phyloP scores from a whole-genome alignment of 2,797 vertebrate genomes.

The Lepilemur ruficaudatus region DNA sequence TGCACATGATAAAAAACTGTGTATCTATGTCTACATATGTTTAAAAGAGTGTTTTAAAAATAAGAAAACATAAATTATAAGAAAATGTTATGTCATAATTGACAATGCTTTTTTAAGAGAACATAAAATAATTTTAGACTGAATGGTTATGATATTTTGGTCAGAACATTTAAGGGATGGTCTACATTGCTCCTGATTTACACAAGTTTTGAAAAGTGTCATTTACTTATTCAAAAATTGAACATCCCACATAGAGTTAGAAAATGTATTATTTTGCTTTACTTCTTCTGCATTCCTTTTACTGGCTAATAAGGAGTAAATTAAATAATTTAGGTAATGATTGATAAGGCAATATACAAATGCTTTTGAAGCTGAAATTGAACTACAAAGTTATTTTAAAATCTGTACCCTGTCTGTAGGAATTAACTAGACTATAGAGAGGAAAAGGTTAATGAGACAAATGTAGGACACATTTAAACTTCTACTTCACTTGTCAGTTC shows the following conservation, averaged over 20 bases:
- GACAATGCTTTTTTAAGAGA: not conserved
- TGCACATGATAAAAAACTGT: not conserved
- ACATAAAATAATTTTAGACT: not conserved
- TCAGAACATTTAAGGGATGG: not conserved
- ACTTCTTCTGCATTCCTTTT: not conserved
- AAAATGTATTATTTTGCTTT: not conserved
- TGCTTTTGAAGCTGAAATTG: not conserved
- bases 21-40: not conserved
- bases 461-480: not conserved
- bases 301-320: not conserved
- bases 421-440: not conserved
- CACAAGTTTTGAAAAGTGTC: not conserved
- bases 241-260: not conserved
- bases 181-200: not conserved
- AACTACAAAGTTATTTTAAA: constrained; percentile 5
- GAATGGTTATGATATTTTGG: not conserved
- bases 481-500: not conserved
- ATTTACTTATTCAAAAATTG: not conserved
- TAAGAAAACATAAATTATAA: not conserved
- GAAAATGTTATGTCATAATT: not conserved
- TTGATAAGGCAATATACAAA: not conserved
- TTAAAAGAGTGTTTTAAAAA: not conserved
- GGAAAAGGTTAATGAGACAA: not conserved
- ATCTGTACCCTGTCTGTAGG: not conserved
- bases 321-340: not conserved